Conservation (phyloP, 2,888 invertebrate species). For the Sarcophaga rosellei region DNA sequence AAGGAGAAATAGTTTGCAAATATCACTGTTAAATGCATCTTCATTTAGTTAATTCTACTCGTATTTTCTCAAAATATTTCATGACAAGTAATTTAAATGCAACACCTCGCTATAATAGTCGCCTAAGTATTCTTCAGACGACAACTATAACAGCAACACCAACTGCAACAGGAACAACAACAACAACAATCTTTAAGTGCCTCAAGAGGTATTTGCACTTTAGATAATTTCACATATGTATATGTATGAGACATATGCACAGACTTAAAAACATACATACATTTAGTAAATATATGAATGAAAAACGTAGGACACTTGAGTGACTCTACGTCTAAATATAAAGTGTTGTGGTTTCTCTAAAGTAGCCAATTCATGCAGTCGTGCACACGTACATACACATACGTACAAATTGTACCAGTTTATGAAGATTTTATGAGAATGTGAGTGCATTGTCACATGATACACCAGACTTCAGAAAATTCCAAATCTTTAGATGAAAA, state of each 20-base stretch:
- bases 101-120: constrained; percentile 49
- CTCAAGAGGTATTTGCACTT: constrained; percentile 70
- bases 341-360: constrained; percentile 59
- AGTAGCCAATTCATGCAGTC: constrained; percentile 19
- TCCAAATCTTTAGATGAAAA: too few relatives aligned
- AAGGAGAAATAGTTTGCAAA: constrained; percentile 13
- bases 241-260: background rate
- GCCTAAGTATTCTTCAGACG: constrained; percentile 35
- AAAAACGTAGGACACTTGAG: constrained; percentile 62
- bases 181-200: constrained; percentile 65
- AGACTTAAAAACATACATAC: background rate
- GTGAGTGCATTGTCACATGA: background rate
- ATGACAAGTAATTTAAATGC: constrained; percentile 62
- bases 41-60: constrained; percentile 61
- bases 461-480: background rate
- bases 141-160: background rate
- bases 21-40: constrained; percentile 59
- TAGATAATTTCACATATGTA: constrained; percentile 52
- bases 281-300: background rate
- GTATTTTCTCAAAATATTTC: constrained; percentile 53
- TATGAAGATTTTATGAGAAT: background rate
- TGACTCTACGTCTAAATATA: constrained; percentile 42
- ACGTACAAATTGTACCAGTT: background rate
- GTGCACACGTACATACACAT: background rate
- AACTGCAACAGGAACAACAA: background rate